These are phyloP conservation scores for Brachyopa scutellaris DNA, from an alignment of 2,888 invertebrate genomes.

Conservation along the genomic window DNA sequence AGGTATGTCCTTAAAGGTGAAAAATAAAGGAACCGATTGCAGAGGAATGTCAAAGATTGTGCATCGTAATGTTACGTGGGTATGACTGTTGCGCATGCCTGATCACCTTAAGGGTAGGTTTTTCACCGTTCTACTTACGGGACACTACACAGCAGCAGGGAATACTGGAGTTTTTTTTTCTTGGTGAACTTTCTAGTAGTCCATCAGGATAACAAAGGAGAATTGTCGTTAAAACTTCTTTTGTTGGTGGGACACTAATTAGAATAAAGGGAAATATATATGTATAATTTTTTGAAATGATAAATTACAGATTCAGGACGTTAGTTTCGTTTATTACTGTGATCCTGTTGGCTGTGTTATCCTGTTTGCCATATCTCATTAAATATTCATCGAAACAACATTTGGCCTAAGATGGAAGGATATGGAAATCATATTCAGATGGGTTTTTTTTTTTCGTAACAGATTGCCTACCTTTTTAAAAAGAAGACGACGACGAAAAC, in stretches of 20 bases:
- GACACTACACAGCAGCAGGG: constrained; percentile 32
- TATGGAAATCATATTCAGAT: constrained; percentile 48
- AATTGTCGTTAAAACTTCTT: constrained; percentile 53
- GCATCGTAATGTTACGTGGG: constrained; percentile 50
- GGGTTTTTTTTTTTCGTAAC: constrained; percentile 3
- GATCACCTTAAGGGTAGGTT: constrained; percentile 61
- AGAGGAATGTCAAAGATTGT: constrained; percentile 37
- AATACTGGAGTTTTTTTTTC: background rate
- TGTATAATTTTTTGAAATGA: constrained; percentile 54
- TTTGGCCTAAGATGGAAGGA: constrained; percentile 53
- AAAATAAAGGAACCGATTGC: constrained; percentile 22
- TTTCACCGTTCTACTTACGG: constrained; percentile 23
- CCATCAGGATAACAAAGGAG: constrained; percentile 28
- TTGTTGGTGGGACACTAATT: constrained; percentile 59
- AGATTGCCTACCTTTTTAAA: background rate
- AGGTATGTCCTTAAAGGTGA: constrained; percentile 66
- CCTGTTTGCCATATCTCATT: constrained; percentile 56
- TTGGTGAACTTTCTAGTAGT: constrained; percentile 3
- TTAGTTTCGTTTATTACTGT: constrained; percentile 5
- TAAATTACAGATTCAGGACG: constrained; percentile 61
- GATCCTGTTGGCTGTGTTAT: constrained; percentile 29
- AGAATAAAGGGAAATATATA: constrained; percentile 28
- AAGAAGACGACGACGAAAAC: constrained; percentile 32
- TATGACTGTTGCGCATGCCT: constrained; percentile 64
- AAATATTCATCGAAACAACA: constrained; percentile 67